Evolutionary conservation across 2,888 invertebrate genomes (phyloP), one percentile per base, ranked within the genome.

Genomic region (Galeruca laticollis): DNA sequence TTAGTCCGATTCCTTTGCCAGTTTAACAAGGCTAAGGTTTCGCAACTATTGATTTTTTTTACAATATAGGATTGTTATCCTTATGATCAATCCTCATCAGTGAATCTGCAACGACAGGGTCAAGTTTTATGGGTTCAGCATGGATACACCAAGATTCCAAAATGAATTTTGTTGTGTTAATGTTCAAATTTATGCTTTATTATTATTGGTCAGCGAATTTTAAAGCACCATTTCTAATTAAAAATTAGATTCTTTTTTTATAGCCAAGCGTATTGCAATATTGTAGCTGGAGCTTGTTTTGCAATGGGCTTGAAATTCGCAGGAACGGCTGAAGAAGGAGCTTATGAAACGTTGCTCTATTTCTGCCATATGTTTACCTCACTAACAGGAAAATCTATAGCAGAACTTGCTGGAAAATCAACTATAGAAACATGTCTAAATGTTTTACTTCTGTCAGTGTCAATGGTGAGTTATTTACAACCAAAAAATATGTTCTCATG

Each of bases 241-340:
- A 18, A 51, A 20, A 18, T 51, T 20, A 51, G 8, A 51, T 20
- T 68, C 13, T 64, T 70, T 54, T n/a, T 71, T 77, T 87, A 47
- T 81, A 95, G 95, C 80, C 98, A 98, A 88, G 97, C 97, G 0
- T 99, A 97, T 86, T 97, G 98, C 86, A 98, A 98, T 85, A 96
- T 98, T 73, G 89, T 97, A 70, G 94, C 97, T 0, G 99, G 99
- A 18, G 97, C 96, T 1, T 96, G 97, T 78, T 94, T 99, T 88
- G 95, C 96, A 8, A 86, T 99, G 77, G 98, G 97, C 0, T 87
- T 99, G 3, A 93, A 95, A 75, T 99, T 93, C 87, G 98, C 99
- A 0, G 98, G 99, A 43, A 94, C 97, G 0, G 95, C 94, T 11
- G 91, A 95, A 84, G 87, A 89, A 65, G 90, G 91, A 64, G 98